phyloP scores from a whole-genome alignment of 2,113 vertebrate species.

The Todiramphus chloris region DNA sequence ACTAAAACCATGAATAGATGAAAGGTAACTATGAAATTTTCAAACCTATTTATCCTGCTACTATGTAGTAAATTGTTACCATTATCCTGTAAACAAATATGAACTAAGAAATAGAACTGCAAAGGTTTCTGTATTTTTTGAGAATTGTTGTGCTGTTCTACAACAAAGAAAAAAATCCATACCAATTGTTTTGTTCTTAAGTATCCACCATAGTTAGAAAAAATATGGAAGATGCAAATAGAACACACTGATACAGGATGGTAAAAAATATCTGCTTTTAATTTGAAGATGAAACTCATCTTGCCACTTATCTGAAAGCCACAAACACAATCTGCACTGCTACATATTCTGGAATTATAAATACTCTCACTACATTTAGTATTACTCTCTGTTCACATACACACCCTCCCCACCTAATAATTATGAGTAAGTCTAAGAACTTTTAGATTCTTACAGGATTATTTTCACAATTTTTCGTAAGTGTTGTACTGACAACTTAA shows the following conservation, averaged over 20 bases:
- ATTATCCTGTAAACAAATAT: neutral
- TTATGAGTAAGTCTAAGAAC: neutral
- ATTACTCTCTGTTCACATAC: neutral
- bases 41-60: neutral
- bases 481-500: neutral
- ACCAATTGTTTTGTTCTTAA: neutral
- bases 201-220: neutral
- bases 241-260: neutral
- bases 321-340: neutral
- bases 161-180: neutral
- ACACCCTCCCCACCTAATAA: neutral
- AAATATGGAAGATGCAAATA: neutral
- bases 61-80: neutral
- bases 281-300: neutral
- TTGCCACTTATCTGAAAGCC: slow-evolving; percentile 8
- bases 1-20: neutral
- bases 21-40: neutral
- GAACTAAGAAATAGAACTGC: neutral
- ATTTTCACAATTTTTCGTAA: neutral
- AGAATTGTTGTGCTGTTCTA: neutral
- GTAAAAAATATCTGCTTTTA: neutral
- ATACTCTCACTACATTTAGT: neutral
- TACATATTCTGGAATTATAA: neutral
- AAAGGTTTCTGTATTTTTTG: neutral
- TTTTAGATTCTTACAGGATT: neutral